Evolutionary conservation across 2,888 invertebrate species (phyloP), one percentile per base, ranked within the genome.

Genomic region (Microctonus hyperodae): DNA sequence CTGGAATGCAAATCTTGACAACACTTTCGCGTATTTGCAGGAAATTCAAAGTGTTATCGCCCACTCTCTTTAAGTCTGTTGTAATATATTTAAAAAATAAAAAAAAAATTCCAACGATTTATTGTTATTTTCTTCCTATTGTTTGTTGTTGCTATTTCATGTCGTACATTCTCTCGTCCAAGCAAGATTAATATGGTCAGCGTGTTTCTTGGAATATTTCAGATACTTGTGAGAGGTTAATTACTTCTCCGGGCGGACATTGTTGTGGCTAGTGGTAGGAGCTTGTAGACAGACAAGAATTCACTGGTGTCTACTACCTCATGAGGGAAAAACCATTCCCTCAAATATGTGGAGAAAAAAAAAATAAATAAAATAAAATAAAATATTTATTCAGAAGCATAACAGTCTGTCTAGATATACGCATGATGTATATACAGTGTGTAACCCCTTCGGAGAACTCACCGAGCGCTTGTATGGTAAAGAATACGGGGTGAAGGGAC

Each of bases 121-220:
- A 55, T 16, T 55, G 2, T 37, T 22, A 20, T 23, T 51, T 23
- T 10, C 25, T 10, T n/a, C 13, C 16, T 20, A 31, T 37, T 59
- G 40, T 44, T 37, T 20, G 13, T 59, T 40, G 23, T 44, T 44
- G 16, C 9, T 44, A 1, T 25, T 11, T 0, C 13, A 23, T 9
- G 51, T 13, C 25, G 1, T 16, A 25, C 6, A 50, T 60, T 60
- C 31, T 48, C 50, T 9, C 48, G 33, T 57, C 20, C 33, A 6
- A n/a, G 33, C 74, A 79, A 79, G 78, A 80, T 79, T 79, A 81
- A 79, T 79, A 77, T 78, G 80, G 78, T 76, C 78, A 79, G 77
- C 78, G 70, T 78, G 77, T 80, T 81, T 80, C 81, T 81, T 80
- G 78, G 75, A 76, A 78, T 80, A 78, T 77, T 80, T 80, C 75